Conservation (phyloP, 30 jellyfish, hydroid and myxozoan species). For the Cassiopea xamachana region DNA sequence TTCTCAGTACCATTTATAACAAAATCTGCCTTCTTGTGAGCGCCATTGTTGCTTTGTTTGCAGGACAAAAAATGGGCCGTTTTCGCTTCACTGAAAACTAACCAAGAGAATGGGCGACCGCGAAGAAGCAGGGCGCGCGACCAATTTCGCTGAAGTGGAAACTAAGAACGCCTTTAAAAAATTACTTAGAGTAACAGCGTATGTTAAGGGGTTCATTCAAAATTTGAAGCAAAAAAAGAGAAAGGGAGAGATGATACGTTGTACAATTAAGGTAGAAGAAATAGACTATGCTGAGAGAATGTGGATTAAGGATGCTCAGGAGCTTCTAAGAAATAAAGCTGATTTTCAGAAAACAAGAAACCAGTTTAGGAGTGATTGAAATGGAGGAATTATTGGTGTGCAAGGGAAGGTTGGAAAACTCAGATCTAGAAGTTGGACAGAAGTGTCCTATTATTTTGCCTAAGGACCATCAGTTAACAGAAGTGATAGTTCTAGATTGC, state of each 20-base stretch:
- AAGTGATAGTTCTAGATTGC: slow-evolving; percentile 17
- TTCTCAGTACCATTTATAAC: not conserved
- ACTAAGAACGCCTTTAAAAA: not conserved
- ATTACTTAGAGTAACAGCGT: not conserved
- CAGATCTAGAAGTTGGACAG: slow-evolving; percentile 19
- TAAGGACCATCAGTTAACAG: slow-evolving; percentile 39
- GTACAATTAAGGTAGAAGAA: slow-evolving; percentile 14
- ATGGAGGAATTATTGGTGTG: slow-evolving; percentile 34
- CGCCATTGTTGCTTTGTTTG: not conserved
- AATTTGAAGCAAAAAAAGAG: not conserved
- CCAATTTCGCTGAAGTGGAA: not conserved
- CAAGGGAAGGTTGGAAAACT: slow-evolving; percentile 39
- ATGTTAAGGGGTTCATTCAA: not conserved
- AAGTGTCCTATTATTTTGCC: slow-evolving; percentile 36
- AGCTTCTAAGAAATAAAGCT: not conserved
- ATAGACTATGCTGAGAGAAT: slow-evolving; percentile 33
- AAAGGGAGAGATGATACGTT: not conserved
- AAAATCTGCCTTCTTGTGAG: not conserved
- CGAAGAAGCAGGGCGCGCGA: not conserved
- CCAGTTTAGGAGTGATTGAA: slow-evolving; percentile 6
- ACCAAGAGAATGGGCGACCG: not conserved
- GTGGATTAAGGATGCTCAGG: slow-evolving; percentile 62
- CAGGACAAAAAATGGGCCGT: not conserved
- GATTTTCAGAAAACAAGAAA: slow-evolving; percentile 9
- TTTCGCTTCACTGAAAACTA: not conserved